Evolutionary conservation across 1,140 invertebrate genomes (phyloP).

Genomic region (Scaptomyza hsui): DNA sequence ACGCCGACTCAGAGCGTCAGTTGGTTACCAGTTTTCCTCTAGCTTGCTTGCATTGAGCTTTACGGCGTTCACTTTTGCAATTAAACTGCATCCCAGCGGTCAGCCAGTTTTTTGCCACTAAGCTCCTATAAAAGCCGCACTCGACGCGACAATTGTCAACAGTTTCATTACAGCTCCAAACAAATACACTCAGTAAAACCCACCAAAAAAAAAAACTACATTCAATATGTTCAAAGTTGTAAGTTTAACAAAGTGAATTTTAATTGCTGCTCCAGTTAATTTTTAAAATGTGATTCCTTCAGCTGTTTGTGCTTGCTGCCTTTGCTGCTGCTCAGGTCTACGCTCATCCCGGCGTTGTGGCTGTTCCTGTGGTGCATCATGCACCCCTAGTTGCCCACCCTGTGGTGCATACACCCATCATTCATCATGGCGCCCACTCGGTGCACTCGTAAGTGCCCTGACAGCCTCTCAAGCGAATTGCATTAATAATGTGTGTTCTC

Average conservation of each 20-base stretch:
- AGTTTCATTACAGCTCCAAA: slow-evolving; percentile 59
- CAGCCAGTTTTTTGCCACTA: slow-evolving; percentile 26
- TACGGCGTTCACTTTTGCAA: slow-evolving; percentile 62
- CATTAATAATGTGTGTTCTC: not conserved
- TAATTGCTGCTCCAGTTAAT: slow-evolving; percentile 7
- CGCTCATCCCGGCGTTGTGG: slow-evolving; percentile 71
- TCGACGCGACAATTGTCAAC: slow-evolving; percentile 48
- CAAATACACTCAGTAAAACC: slow-evolving; percentile 2
- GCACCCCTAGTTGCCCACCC: slow-evolving; percentile 75
- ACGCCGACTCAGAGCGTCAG: slow-evolving; percentile 11
- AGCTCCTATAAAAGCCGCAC: slow-evolving; percentile 63
- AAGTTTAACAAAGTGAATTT: slow-evolving; percentile 45
- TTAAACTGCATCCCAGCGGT: slow-evolving; percentile 40
- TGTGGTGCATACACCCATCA: slow-evolving; percentile 58
- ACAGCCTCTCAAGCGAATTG: not conserved
- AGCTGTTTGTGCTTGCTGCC: slow-evolving; percentile 70
- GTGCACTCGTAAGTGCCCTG: slow-evolving; percentile 77
- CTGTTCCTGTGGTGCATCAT: slow-evolving; percentile 85
- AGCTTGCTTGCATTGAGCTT: slow-evolving; percentile 67
- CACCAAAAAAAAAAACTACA: slow-evolving; percentile 18
- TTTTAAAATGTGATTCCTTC: slow-evolving; percentile 22
- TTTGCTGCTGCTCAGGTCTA: slow-evolving; percentile 57
- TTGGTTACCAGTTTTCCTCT: slow-evolving; percentile 58
- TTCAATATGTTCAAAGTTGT: slow-evolving; percentile 80
- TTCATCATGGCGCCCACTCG: slow-evolving; percentile 77